These are phyloP conservation scores for Lutjanus campechanus DNA, from an alignment of 2,797 vertebrate species.

Conservation along the genomic window DNA sequence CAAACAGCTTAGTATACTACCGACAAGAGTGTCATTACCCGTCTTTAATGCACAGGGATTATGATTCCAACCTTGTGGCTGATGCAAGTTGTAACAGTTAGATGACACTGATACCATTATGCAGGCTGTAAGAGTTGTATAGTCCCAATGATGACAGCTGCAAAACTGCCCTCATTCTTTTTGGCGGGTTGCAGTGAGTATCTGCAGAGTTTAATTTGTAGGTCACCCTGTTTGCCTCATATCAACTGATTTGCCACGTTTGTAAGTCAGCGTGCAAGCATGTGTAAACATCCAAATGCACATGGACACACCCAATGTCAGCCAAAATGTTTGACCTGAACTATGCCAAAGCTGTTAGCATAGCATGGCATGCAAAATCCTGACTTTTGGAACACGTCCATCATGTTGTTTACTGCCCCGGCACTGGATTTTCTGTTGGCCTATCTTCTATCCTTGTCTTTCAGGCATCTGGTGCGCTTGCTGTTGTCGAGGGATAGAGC, in stretches of 20 bases:
- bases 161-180: neutral
- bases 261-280: constrained; percentile 33
- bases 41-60: constrained; percentile 28
- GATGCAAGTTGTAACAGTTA: neutral
- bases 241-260: constrained; percentile 16
- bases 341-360: constrained; percentile 37
- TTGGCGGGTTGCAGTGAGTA: neutral
- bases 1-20: constrained; percentile 3
- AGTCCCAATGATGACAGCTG: neutral
- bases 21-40: neutral
- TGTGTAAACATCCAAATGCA: constrained; percentile 9
- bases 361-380: constrained; percentile 56
- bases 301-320: constrained; percentile 6
- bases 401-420: constrained; percentile 43
- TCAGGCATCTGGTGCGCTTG: constrained; percentile 63
- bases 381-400: constrained; percentile 64
- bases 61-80: neutral
- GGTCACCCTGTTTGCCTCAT: constrained; percentile 12
- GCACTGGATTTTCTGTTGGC: constrained; percentile 54
- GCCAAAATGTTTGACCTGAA: constrained; percentile 45
- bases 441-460: constrained; percentile 48
- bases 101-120: neutral
- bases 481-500: constrained; percentile 59
- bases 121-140: neutral
- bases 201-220: neutral